Conservation (phyloP, 2,888 invertebrate genomes). For the Eilema griseolum region DNA sequence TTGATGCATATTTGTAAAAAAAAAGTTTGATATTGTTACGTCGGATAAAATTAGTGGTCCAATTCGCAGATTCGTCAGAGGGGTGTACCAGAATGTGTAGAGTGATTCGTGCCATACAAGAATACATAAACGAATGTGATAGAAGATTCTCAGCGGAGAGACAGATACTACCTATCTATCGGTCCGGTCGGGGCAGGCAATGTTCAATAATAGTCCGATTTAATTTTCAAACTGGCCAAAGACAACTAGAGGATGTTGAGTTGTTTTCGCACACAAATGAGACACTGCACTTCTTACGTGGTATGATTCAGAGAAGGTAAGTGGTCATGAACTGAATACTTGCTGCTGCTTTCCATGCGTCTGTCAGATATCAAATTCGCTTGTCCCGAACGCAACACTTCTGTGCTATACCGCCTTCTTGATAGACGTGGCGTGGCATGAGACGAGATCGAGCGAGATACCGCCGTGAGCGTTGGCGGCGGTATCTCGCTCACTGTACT, state of each 20-base stretch:
- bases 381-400: neutral
- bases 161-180: slow-evolving; percentile 94
- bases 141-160: slow-evolving; percentile 95
- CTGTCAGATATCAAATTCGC: neutral
- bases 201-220: slow-evolving; percentile 93
- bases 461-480: no score
- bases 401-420: no score
- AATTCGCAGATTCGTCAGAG: slow-evolving; percentile 70
- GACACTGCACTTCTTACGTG: slow-evolving; percentile 94
- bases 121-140: slow-evolving; percentile 98
- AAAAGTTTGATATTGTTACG: no score
- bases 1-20: no score
- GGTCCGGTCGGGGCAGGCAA: slow-evolving; percentile 96
- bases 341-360: neutral
- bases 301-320: slow-evolving; percentile 90
- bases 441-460: no score
- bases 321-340: slow-evolving; percentile 1
- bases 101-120: slow-evolving; percentile 96
- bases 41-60: no score
- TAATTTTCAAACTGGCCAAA: slow-evolving; percentile 93
- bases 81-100: slow-evolving; percentile 92
- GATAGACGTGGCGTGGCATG: no score
- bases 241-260: slow-evolving; percentile 96
- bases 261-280: slow-evolving; percentile 97
- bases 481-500: no score